phyloP scores from a whole-genome alignment of 2,888 invertebrate species.

The Chaetogeoica ovagalla region DNA sequence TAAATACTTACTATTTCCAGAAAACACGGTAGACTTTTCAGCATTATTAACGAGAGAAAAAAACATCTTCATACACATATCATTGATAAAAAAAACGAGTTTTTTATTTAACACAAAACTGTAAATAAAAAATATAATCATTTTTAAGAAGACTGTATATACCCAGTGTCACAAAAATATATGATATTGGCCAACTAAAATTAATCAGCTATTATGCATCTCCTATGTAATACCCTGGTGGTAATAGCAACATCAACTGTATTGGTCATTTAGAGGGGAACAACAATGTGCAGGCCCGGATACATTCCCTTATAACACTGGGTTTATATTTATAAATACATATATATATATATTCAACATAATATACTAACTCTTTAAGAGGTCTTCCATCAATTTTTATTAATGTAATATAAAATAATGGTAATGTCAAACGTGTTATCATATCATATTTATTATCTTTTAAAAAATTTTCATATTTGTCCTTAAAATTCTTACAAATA shows the following conservation, averaged over 20 bases:
- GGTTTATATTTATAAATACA: neutral
- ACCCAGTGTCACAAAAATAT: too few relatives aligned
- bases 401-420: constrained; percentile 43
- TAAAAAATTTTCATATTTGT: constrained; percentile 46
- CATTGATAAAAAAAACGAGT: constrained; percentile 43
- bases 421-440: constrained; percentile 42
- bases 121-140: constrained; percentile 2
- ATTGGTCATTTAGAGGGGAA: neutral
- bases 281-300: neutral
- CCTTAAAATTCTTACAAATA: constrained; percentile 33
- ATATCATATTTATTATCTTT: constrained; percentile 40
- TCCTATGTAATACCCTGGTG: too few relatives aligned
- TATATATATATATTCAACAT: neutral
- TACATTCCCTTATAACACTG: too few relatives aligned
- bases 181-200: too few relatives aligned
- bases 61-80: constrained; percentile 38
- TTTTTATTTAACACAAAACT: constrained; percentile 39
- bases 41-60: constrained; percentile 37
- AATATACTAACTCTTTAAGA: constrained; percentile 42
- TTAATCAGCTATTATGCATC: too few relatives aligned
- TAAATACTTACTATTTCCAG: constrained; percentile 33
- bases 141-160: neutral
- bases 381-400: constrained; percentile 50
- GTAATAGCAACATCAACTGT: too few relatives aligned
- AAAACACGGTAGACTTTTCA: constrained; percentile 17